A percentile compares a stretch with the other conserved stretches of the same genome.
These are phyloP conservation scores for Eleginops maclovinus DNA, from an alignment of 2,113 vertebrate species.

Conservation along the genomic window DNA sequence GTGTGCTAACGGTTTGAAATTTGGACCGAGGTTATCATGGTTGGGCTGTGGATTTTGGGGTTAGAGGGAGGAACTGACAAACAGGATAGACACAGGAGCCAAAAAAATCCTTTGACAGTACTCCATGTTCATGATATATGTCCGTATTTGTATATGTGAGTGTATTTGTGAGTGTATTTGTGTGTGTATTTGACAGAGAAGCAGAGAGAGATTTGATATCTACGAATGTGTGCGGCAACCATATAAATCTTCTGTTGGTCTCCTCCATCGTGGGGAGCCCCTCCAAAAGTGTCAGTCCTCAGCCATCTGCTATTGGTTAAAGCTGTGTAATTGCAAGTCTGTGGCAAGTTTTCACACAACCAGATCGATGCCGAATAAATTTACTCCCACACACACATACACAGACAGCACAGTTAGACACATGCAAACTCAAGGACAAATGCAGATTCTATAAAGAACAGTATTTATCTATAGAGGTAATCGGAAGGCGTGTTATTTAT, in stretches of 20 bases:
- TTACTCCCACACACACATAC: constrained; percentile 11
- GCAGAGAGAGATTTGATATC: constrained; percentile 26
- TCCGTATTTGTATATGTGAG: background rate
- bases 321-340: constrained; percentile 63
- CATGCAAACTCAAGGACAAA: constrained; percentile 9
- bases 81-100: constrained; percentile 47
- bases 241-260: constrained; percentile 55
- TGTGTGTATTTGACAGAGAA: constrained; percentile 22
- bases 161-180: background rate
- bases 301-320: constrained; percentile 79
- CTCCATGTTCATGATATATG: constrained; percentile 17
- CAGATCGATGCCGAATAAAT: constrained; percentile 45
- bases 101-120: constrained; percentile 40
- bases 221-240: constrained; percentile 38
- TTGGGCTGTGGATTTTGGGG: constrained; percentile 41
- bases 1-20: constrained; percentile 34
- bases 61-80: constrained; percentile 51
- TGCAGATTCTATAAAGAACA: background rate
- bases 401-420: constrained; percentile 11
- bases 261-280: constrained; percentile 46
- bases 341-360: constrained; percentile 64
- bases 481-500: background rate
- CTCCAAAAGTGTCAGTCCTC: constrained; percentile 59
- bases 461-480: background rate
- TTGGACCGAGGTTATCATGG: constrained; percentile 42